Conservation (phyloP, 2,888 invertebrate species). For the Acleris laterana region DNA sequence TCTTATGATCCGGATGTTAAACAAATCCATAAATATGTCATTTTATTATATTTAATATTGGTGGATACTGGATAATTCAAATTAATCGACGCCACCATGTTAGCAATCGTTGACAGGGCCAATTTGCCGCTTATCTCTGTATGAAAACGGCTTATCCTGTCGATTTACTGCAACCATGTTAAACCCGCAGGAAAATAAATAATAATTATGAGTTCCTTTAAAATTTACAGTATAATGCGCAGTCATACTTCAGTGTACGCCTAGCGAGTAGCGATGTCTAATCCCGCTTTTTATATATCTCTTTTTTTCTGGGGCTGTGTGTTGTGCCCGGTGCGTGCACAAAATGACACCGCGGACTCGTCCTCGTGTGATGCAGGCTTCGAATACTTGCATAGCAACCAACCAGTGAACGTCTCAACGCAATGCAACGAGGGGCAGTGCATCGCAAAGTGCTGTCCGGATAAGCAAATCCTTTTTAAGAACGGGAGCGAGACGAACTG, state of each 20-base stretch:
- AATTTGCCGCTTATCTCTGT: too few relatives aligned
- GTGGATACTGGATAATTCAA: too few relatives aligned
- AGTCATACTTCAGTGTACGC: not conserved
- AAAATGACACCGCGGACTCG: not conserved
- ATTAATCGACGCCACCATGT: too few relatives aligned
- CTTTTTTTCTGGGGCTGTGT: not conserved
- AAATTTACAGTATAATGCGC: not conserved
- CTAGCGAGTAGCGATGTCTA: not conserved
- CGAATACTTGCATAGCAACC: not conserved
- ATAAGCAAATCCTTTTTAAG: slow-evolving; percentile 2
- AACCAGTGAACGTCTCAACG: not conserved
- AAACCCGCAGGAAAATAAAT: too few relatives aligned
- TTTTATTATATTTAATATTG: too few relatives aligned
- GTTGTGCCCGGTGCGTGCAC: not conserved
- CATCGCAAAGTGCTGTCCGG: slow-evolving; percentile 13
- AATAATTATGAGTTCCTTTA: not conserved
- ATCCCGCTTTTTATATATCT: not conserved
- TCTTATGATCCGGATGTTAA: too few relatives aligned
- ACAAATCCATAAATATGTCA: too few relatives aligned
- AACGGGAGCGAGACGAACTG: not conserved
- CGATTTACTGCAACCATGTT: too few relatives aligned
- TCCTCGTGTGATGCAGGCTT: not conserved
- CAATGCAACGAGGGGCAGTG: slow-evolving; percentile 1
- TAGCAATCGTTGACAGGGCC: too few relatives aligned
- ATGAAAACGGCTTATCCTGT: too few relatives aligned